Evolutionary conservation across 2,797 vertebrate genomes (phyloP), one percentile per base, ranked within the genome.

Genomic region (Heliangelus exortis): DNA sequence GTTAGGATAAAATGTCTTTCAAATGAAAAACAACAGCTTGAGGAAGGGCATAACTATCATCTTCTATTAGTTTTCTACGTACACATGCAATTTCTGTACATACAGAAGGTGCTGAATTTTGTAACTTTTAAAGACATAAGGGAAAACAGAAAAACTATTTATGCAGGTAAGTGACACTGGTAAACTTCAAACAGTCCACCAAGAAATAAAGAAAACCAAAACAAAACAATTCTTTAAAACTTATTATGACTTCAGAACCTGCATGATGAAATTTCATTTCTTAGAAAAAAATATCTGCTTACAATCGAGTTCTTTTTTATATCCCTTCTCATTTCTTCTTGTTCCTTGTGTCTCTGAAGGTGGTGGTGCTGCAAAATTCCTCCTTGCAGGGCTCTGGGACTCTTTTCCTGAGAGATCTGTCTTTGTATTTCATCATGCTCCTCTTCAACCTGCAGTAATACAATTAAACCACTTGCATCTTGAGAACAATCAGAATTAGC

Each of bases 341-440:
- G 97, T 81, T 98, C 98, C 65, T 98, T 98, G 92, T 99, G 98
- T 94, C 98, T 99, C 88, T 98, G 98, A 65, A 99, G 97, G 43
- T 99, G 98, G 80, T 88, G 98, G 95, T 39, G 39, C 39, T 96
- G 98, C 92, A 99, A 98, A 92, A 99, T 97, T 81, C 97, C 98
- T 96, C 99, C 98, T 94, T 99, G 98, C 73, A 98, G 94, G 19
- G 97, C 97, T 82, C 99, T 98, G 63, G 98, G 97, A 78, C 97
- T 98, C 79, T 98, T 98, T 91, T 99, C 99, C 96, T 98, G 98
- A 92, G 98, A 97, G 54, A 99, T 97, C 57, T 98, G 97, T 41
- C 97, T 98, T 95, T 99, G 98, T 21, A 96, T 97, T 95, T 99
- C 98, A 90, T 97, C 98, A 84, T 97, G 97, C 90, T 99, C 98